phyloP scores from a whole-genome alignment of 53 echinoderm and acorn worm species.

The Astropecten irregularis region DNA sequence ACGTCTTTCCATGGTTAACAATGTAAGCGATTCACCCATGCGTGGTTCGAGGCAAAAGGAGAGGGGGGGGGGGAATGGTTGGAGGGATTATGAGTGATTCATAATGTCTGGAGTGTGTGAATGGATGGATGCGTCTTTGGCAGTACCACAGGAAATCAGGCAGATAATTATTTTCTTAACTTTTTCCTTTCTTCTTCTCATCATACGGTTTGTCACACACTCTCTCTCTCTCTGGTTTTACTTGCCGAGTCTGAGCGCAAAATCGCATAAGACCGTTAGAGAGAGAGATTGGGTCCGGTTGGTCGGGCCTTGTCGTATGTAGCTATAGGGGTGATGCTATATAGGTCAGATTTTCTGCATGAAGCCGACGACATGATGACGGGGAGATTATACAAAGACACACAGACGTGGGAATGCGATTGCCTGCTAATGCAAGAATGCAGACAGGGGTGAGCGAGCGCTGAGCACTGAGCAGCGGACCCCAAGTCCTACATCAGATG shows the following conservation, averaged over 20 bases:
- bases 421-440: background rate
- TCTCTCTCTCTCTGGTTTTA: too few relatives aligned
- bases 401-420: background rate
- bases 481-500: too few relatives aligned
- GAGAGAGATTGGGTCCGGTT: background rate
- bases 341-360: background rate
- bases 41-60: background rate
- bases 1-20: too few relatives aligned
- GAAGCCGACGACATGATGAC: background rate
- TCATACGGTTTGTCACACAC: background rate
- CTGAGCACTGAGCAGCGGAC: too few relatives aligned
- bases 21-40: too few relatives aligned
- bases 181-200: background rate
- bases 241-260: too few relatives aligned
- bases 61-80: background rate
- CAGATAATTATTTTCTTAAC: background rate
- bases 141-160: background rate
- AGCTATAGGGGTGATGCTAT: background rate
- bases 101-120: background rate
- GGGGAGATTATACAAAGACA: slow-evolving; percentile 1
- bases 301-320: too few relatives aligned
- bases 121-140: background rate
- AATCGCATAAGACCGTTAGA: background rate
- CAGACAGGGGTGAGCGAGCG: background rate
- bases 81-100: background rate